Evolutionary conservation across 2,113 vertebrate species (phyloP).

Genomic region (Hyaena hyaena): DNA sequence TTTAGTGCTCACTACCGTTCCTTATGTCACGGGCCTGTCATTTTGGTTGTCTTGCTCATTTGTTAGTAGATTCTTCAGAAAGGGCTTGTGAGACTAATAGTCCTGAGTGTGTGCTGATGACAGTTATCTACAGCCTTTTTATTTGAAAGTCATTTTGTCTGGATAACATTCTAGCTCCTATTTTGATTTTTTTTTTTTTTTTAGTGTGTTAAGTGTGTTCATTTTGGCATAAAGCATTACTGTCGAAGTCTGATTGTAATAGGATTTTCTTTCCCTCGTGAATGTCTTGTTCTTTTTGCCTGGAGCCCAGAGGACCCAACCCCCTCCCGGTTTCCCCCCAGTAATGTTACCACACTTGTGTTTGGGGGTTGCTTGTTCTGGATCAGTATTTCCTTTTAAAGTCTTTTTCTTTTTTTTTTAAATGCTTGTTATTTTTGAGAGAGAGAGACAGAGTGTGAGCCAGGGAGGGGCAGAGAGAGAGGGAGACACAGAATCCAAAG

Average conservation of each 20-base stretch:
- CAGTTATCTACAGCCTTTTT: neutral
- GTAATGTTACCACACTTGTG: neutral
- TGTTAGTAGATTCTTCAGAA: neutral
- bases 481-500: too few species aligned
- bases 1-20: neutral
- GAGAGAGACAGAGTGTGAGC: too few species aligned
- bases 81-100: neutral
- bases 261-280: neutral
- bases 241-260: neutral
- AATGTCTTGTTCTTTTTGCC: constrained; percentile 10
- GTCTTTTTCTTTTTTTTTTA: too few species aligned
- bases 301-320: neutral
- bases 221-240: neutral
- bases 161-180: neutral
- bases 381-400: neutral
- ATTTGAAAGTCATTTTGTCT: neutral
- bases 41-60: neutral
- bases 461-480: too few species aligned
- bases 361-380: neutral
- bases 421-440: too few species aligned
- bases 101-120: neutral
- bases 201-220: neutral
- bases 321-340: neutral
- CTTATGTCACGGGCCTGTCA: neutral
- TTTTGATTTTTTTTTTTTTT: neutral